Conservation (phyloP, 1,140 invertebrate species). For the Neelides sp. region DNA sequence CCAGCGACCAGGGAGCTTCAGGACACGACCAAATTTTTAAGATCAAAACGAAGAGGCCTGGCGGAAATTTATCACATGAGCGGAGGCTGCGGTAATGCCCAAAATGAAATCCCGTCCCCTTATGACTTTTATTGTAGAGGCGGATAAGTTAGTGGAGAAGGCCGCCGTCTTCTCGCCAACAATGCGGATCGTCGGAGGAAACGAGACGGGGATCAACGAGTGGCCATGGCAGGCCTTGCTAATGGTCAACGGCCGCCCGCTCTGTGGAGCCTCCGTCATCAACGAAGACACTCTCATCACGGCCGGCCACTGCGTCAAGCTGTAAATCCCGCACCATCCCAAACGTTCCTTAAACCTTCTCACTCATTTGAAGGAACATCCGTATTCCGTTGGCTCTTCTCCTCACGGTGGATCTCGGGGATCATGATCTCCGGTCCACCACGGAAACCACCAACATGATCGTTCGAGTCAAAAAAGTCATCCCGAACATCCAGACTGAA, state of each 20-base stretch:
- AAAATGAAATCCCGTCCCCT: too few species aligned
- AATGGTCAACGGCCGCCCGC: conserved; percentile 13
- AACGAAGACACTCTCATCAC: conserved; percentile 19
- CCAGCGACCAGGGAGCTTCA: not conserved
- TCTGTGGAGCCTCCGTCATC: conserved; percentile 24
- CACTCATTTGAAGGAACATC: conserved; percentile 6
- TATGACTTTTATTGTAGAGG: too few species aligned
- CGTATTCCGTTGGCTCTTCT: conserved; percentile 11
- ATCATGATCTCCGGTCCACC: conserved; percentile 19
- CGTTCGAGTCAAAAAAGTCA: conserved; percentile 13
- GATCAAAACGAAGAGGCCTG: not conserved
- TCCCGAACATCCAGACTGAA: conserved; percentile 19
- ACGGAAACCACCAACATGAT: conserved; percentile 16
- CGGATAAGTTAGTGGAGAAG: conserved; percentile 1
- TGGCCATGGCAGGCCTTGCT: conserved; percentile 28
- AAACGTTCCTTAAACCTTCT: not conserved
- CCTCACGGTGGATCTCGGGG: conserved; percentile 23
- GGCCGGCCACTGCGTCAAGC: conserved; percentile 21
- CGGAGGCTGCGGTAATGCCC: too few species aligned
- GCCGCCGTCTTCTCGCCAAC: not conserved
- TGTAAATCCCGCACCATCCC: conserved; percentile 10
- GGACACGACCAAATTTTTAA: not conserved
- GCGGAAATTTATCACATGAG: too few species aligned
- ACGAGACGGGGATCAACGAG: conserved; percentile 27
- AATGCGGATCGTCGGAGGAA: conserved; percentile 20